Evolutionary conservation across 2,113 vertebrate species (phyloP).

Genomic region (Chionis minor): DNA sequence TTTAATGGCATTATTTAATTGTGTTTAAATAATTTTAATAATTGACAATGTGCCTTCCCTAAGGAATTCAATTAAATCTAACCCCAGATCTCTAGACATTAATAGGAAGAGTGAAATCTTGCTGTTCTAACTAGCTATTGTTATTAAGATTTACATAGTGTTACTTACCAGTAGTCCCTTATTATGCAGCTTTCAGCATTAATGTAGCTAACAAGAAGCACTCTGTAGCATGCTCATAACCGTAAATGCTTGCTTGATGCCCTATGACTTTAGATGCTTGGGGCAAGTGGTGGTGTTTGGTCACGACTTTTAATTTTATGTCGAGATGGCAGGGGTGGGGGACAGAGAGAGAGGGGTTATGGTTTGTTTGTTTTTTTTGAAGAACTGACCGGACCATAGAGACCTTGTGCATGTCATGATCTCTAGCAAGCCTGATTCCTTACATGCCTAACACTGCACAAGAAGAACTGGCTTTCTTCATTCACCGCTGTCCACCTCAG

Average conservation of each 20-base stretch:
- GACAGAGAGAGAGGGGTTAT: neutral
- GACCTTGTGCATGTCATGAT: rapidly evolving
- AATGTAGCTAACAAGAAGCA: neutral
- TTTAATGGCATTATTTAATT: neutral
- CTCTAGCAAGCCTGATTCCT: neutral
- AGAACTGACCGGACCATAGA: neutral
- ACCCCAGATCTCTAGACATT: neutral
- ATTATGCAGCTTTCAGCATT: neutral
- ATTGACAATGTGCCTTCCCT: neutral
- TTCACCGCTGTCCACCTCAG: neutral
- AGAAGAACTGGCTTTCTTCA: neutral
- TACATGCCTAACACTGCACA: neutral
- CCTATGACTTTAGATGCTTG: neutral
- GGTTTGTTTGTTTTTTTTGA: neutral
- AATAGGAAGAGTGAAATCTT: neutral
- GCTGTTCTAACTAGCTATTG: neutral
- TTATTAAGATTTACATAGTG: neutral
- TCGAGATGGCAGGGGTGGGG: too few species aligned
- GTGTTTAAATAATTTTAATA: constrained; percentile 6
- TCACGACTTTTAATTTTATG: neutral
- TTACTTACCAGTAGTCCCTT: neutral
- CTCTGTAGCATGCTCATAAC: neutral
- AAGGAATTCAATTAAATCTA: neutral
- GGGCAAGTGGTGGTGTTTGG: rapidly evolving
- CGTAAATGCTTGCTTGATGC: neutral